A percentile compares a stretch with the other conserved stretches of the same genome.
These are phyloP conservation scores for Caenorhabditis parvicauda DNA, from an alignment of 2,888 invertebrate species.

Conservation along the genomic window DNA sequence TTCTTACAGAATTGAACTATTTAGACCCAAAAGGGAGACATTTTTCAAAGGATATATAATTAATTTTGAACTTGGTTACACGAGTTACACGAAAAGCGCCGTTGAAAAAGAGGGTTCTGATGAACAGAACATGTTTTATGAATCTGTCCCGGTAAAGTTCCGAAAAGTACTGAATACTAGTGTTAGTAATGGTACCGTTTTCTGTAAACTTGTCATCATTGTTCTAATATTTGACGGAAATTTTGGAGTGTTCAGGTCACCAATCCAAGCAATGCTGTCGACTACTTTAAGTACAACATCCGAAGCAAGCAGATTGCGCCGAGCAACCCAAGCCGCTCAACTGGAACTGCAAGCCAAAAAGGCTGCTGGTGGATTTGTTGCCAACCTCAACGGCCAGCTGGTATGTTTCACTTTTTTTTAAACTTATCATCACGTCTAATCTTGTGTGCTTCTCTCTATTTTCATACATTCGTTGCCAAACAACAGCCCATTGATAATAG, in stretches of 20 bases:
- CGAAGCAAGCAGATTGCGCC: conserved; percentile 23
- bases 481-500: no score
- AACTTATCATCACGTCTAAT: not conserved
- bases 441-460: not conserved
- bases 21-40: no score
- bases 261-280: conserved; percentile 25
- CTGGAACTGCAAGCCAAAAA: conserved; percentile 23
- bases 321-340: conserved; percentile 42
- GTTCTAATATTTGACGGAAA: not conserved
- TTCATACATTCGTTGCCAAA: no score
- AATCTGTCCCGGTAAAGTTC: no score
- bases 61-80: no score
- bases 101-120: no score
- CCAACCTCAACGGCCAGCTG: conserved; percentile 33
- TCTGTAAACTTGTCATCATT: not conserved
- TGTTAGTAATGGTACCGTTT: no score
- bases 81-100: no score
- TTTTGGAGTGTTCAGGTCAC: conserved; percentile 25
- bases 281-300: conserved; percentile 9
- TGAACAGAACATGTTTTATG: no score
- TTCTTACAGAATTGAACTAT: no score
- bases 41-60: no score
- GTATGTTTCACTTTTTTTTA: conserved; percentile 13
- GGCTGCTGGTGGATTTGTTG: conserved; percentile 32
- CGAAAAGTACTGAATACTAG: no score